Percentiles rank a stretch among this genome's conserved stretches.
These are phyloP conservation scores for Perizoma flavofasciatum DNA, from an alignment of 2,888 invertebrate genomes.

Conservation along the genomic window DNA sequence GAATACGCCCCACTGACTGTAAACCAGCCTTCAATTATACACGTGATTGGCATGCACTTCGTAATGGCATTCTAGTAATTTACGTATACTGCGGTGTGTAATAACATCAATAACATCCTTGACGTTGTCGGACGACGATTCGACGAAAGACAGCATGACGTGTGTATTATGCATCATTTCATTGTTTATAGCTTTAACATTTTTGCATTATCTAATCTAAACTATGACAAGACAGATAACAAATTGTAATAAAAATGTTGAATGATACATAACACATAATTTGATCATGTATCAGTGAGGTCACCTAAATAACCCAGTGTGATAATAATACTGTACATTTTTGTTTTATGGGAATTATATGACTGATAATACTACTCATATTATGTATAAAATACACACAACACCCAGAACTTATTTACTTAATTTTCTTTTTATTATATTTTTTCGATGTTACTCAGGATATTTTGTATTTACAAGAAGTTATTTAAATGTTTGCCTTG, in stretches of 20 bases:
- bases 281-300: background rate
- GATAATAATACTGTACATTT: background rate
- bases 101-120: constrained; percentile 7
- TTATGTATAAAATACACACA: no score
- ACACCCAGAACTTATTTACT: no score
- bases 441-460: no score
- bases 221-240: background rate
- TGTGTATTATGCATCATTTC: constrained; percentile 3
- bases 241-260: background rate
- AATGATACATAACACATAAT: background rate
- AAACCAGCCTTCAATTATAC: no score
- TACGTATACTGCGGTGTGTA: background rate
- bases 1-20: no score
- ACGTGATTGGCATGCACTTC: background rate
- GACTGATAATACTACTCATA: no score
- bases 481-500: no score
- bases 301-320: background rate
- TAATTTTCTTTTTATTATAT: no score
- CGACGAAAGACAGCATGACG: background rate
- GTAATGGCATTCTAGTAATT: background rate
- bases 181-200: no score
- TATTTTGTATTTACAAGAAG: no score
- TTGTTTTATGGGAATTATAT: no score
- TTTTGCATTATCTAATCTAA: background rate
- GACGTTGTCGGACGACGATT: background rate